phyloP scores from a whole-genome alignment of 1,140 invertebrate species.

The Metopolophium dirhodum region DNA sequence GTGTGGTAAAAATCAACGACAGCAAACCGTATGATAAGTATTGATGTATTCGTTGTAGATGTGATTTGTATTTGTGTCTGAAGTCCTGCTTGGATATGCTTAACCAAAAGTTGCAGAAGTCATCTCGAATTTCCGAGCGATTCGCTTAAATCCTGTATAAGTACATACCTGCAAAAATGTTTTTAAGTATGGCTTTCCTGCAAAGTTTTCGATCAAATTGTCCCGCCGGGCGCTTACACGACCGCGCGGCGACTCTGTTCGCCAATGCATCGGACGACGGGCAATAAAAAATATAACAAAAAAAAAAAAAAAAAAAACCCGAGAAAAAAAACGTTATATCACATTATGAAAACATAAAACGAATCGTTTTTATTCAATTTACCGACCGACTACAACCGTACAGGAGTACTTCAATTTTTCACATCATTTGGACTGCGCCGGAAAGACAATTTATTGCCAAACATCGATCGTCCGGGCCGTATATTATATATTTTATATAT shows the following conservation, averaged over 20 bases:
- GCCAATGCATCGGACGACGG: no score
- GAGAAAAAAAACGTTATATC: neutral
- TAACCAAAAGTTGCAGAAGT: neutral
- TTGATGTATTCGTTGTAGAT: neutral
- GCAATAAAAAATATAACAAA: no score
- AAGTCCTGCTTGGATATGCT: neutral
- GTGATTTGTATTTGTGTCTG: neutral
- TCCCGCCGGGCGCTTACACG: neutral
- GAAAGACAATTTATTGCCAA: neutral
- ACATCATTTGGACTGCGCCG: neutral
- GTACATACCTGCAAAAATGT: neutral
- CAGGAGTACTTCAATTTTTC: neutral
- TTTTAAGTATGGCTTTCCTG: neutral
- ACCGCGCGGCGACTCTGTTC: neutral
- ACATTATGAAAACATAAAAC: neutral
- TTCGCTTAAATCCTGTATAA: neutral
- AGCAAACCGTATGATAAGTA: neutral
- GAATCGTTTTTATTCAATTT: neutral
- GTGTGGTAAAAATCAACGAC: no score
- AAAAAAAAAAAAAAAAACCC: no score
- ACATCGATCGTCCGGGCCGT: neutral
- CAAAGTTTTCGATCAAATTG: neutral
- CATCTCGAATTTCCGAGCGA: neutral
- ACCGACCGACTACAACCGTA: neutral
- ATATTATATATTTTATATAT: neutral